Evolutionary conservation across 2,113 vertebrate species (phyloP), one percentile per base, ranked within the genome.

Genomic region (Rattus rattus): DNA sequence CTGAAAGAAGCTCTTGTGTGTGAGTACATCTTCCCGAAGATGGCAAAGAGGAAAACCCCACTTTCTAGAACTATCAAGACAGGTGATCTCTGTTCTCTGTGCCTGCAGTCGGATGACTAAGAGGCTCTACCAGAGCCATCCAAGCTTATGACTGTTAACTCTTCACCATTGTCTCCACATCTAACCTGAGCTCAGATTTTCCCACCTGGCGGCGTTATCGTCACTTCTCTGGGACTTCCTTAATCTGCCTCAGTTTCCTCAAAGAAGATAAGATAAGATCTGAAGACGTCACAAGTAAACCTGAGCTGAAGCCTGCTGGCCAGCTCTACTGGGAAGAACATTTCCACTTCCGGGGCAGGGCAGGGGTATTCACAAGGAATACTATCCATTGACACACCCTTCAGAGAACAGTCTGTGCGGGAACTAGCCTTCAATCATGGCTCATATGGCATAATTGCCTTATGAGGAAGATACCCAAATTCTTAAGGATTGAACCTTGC

Each of bases 41-140:
- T 22, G 33, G 28, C 81, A 56, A 88, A 97, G 49, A 92, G 92
- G 97, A 96, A 95, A 97, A 95, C 36, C 77, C 88, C 85, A 36
- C 63, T 94, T 90, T 96, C 86, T 83, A 92, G 67, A 92, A 89
- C 72, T 43, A 20, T 91, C 47, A 90, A 90, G 84, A 81, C 17
- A 36, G 54, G 85, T 76, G 9, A 83, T 61, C 67, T 81, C 94
- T 88, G 76, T 91, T 52, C 88, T 88, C 59, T 22, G 7, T 28
- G 13, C 33, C 47, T 93, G 70, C 39, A 49, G 7, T n/a, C 47
- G 90, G 56, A 94, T 94, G 86, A 95, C 76, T 70, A 97, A 97
- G 86, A 30, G 52, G 6, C 7, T 49, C 88, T 95, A 69, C 49
- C 52, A 75, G 76, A 36, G 13, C 93, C 11, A 20, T 69, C 30